These are phyloP conservation scores for Darevskia mixta DNA, from an alignment of 2,797 vertebrate species.

Conservation along the genomic window DNA sequence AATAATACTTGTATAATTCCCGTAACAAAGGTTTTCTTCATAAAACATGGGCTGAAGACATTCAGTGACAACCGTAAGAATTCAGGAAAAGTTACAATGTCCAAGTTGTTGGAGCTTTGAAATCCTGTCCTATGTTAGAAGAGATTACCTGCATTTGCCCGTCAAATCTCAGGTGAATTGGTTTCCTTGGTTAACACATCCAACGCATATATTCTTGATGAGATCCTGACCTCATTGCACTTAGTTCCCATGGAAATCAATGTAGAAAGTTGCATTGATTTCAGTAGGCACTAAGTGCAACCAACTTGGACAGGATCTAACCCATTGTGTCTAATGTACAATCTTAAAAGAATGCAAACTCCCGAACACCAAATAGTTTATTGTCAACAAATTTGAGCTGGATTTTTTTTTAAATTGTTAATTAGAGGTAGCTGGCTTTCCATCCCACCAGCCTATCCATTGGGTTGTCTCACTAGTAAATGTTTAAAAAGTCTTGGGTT, in stretches of 20 bases:
- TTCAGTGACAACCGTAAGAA: background rate
- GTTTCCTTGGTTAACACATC: background rate
- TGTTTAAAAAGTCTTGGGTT: constrained; percentile 49
- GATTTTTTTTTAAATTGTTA: background rate
- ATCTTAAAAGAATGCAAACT: background rate
- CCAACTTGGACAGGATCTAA: background rate
- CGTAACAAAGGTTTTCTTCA: background rate
- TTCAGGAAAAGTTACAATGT: background rate
- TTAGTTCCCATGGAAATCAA: background rate
- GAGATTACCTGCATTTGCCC: background rate
- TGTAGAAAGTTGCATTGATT: background rate
- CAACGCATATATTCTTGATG: background rate
- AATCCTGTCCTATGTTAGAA: background rate
- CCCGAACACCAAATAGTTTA: background rate
- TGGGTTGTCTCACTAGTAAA: constrained; percentile 6
- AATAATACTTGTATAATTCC: background rate
- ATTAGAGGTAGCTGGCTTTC: constrained; percentile 5
- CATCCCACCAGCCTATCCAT: constrained; percentile 4
- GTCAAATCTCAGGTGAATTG: background rate
- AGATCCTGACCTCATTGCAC: background rate
- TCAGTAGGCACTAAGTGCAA: background rate
- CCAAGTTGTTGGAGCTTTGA: background rate
- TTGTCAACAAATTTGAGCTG: background rate
- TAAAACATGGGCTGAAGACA: background rate
- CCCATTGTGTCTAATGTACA: background rate